phyloP scores from a whole-genome alignment of 2,797 vertebrate species.

The Gadopsis marmoratus region DNA sequence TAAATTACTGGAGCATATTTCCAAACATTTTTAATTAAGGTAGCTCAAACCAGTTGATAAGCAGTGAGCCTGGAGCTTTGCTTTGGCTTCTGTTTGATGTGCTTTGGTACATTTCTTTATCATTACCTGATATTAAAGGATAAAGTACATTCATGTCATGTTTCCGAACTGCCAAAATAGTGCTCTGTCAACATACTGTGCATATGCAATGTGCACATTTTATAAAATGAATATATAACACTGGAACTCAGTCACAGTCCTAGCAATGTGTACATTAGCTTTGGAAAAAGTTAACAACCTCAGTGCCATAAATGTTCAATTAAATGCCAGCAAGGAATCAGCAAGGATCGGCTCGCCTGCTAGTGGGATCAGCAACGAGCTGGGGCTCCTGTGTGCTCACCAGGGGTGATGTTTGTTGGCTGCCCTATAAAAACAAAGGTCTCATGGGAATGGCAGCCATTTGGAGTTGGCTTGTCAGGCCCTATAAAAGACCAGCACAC shows the following conservation, averaged over 20 bases:
- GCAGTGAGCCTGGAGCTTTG: not conserved
- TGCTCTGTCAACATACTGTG: not conserved
- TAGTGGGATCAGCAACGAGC: conserved; percentile 1
- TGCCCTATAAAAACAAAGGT: conserved; percentile 65
- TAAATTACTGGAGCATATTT: not conserved
- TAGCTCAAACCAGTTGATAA: not conserved
- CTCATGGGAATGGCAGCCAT: conserved; percentile 77
- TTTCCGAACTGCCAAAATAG: not conserved
- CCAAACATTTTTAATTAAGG: not conserved
- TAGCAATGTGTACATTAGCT: conserved; percentile 17
- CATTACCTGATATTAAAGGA: not conserved
- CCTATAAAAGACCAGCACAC: conserved; percentile 71
- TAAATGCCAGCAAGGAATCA: conserved; percentile 2
- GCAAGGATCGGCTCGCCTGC: not conserved
- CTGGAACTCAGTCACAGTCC: conserved; percentile 2
- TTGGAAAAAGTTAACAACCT: conserved; percentile 9
- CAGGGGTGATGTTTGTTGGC: conserved; percentile 53
- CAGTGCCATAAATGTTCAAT: conserved; percentile 6
- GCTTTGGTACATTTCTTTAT: not conserved
- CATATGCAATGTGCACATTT: not conserved
- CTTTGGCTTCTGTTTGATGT: not conserved
- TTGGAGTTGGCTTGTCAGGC: conserved; percentile 76
- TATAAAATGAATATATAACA: not conserved
- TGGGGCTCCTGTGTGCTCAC: conserved; percentile 35
- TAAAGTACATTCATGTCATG: not conserved